Conservation (phyloP, 2,888 invertebrate genomes). For the Stenotaenia linearis region DNA sequence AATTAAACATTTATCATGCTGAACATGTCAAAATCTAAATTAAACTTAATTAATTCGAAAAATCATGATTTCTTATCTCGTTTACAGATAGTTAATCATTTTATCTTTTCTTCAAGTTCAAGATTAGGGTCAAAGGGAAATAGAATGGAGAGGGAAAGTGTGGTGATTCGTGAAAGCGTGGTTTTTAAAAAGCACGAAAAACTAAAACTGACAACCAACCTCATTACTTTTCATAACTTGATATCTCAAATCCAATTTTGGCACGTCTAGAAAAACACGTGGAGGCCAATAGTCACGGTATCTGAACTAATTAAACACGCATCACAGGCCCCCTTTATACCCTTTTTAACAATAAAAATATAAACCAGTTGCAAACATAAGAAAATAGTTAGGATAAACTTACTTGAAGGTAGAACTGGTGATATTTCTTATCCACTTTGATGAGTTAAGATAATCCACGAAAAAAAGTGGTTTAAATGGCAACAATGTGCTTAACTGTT, state of each 20-base stretch:
- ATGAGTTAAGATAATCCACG: background rate
- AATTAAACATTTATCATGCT: background rate
- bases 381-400: background rate
- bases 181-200: no score
- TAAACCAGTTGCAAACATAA: background rate
- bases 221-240: background rate
- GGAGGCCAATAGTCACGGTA: background rate
- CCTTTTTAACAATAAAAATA: background rate
- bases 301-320: background rate
- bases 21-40: background rate
- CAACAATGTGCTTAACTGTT: constrained; percentile 12
- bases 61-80: background rate
- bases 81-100: background rate
- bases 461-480: background rate
- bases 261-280: background rate
- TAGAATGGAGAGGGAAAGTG: background rate
- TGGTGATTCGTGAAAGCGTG: no score
- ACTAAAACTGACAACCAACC: background rate
- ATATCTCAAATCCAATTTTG: background rate
- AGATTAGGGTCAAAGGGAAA: background rate
- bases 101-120: background rate
- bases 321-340: background rate
- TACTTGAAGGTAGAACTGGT: background rate
- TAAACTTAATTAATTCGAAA: background rate
- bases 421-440: background rate